Evolutionary conservation across 1,140 invertebrate species (phyloP).

Genomic region (Lucilia cuprina): DNA sequence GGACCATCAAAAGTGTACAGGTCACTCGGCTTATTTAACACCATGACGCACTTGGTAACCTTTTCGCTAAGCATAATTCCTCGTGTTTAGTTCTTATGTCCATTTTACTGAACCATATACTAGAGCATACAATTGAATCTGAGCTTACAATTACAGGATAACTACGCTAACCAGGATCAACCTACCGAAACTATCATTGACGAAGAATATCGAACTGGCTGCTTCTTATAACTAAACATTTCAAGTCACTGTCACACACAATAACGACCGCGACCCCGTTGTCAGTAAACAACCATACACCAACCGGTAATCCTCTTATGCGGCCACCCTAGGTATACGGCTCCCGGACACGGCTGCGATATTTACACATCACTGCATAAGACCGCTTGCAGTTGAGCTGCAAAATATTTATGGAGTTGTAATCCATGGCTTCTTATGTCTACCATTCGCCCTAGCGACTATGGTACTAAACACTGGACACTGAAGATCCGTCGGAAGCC

Average conservation of each 20-base stretch:
- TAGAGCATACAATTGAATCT: background rate
- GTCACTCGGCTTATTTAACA: no score
- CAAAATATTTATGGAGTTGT: background rate
- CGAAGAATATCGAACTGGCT: background rate
- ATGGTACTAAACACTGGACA: background rate
- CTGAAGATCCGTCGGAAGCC: background rate
- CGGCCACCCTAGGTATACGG: background rate
- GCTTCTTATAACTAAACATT: background rate
- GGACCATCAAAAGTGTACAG: no score
- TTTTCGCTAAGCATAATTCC: no score
- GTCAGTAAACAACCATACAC: constrained; percentile 9
- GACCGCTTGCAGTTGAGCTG: background rate
- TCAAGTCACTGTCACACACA: background rate
- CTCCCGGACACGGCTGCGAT: background rate
- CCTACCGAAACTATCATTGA: no score
- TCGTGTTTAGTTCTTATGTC: no score
- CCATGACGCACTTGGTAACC: no score
- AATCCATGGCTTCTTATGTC: background rate
- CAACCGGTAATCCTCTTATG: background rate
- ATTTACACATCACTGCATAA: background rate
- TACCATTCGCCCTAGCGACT: background rate
- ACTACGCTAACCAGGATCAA: constrained; percentile 29
- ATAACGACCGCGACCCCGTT: background rate
- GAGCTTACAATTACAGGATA: background rate
- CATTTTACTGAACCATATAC: no score